phyloP scores from a whole-genome alignment of 2,888 invertebrate species.

The Megamerina dolium region DNA sequence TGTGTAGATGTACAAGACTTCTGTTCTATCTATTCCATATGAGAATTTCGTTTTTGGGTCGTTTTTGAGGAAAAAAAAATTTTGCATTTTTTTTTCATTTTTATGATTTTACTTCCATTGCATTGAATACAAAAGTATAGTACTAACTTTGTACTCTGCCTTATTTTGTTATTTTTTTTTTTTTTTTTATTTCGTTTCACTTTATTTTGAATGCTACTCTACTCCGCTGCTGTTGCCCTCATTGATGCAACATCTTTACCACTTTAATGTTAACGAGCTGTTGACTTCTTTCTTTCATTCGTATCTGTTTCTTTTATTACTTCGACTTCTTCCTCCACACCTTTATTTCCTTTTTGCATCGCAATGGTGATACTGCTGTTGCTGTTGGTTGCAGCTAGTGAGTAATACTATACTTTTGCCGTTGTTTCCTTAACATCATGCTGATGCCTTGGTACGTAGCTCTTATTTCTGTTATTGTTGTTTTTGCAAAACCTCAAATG shows the following conservation, averaged over 20 bases:
- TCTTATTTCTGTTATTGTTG: too few relatives aligned
- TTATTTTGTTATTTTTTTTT: background rate
- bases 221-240: background rate
- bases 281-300: slow-evolving; percentile 14
- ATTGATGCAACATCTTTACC: background rate
- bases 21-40: too few relatives aligned
- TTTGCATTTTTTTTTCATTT: background rate
- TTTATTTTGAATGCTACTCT: slow-evolving; percentile 1
- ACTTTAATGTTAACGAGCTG: slow-evolving; percentile 15
- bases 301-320: slow-evolving; percentile 2
- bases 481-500: too few relatives aligned
- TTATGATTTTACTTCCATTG: background rate
- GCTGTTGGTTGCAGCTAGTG: too few relatives aligned
- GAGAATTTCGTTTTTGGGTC: slow-evolving; percentile 5
- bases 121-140: too few relatives aligned
- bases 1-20: too few relatives aligned
- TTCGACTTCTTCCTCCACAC: slow-evolving; percentile 6
- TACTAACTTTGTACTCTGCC: too few relatives aligned
- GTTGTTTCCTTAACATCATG: too few relatives aligned
- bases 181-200: slow-evolving; percentile 2
- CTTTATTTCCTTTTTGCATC: slow-evolving; percentile 7
- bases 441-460: too few relatives aligned
- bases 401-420: too few relatives aligned
- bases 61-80: background rate
- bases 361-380: background rate